Conservation (phyloP, 1,140 invertebrate species). For the Periplaneta americana region DNA sequence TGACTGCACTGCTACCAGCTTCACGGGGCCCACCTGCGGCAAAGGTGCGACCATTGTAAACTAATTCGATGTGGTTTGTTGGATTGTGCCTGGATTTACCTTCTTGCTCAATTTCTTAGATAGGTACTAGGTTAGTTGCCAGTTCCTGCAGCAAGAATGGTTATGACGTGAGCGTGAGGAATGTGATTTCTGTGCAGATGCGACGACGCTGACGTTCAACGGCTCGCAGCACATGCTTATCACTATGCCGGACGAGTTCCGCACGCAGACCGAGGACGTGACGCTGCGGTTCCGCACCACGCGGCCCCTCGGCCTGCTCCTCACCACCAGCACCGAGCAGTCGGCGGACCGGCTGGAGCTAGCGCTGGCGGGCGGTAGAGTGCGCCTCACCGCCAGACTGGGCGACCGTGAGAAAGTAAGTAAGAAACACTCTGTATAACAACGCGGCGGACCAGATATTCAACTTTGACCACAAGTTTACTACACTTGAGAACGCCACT, state of each 20-base stretch:
- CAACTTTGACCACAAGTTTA: too few relatives aligned
- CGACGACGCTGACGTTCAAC: constrained; percentile 81
- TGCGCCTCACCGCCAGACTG: constrained; percentile 74
- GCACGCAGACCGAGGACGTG: constrained; percentile 89
- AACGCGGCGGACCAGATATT: too few relatives aligned
- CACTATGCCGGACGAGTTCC: constrained; percentile 69
- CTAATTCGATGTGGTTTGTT: too few relatives aligned
- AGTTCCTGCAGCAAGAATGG: too few relatives aligned
- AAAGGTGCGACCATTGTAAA: too few relatives aligned
- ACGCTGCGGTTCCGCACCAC: constrained; percentile 82
- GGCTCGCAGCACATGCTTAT: constrained; percentile 82
- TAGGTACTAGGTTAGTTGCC: too few relatives aligned
- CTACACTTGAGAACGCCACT: too few relatives aligned
- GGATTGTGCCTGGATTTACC: not conserved
- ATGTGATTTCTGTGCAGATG: constrained; percentile 54
- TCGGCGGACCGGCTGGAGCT: constrained; percentile 77
- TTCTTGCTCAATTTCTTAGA: not conserved
- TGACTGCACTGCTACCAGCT: constrained; percentile 87
- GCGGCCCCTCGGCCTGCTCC: constrained; percentile 62
- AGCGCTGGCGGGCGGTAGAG: constrained; percentile 71
- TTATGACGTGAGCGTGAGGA: too few relatives aligned
- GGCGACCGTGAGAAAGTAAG: constrained; percentile 80
- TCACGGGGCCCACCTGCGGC: constrained; percentile 86
- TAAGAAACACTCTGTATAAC: too few relatives aligned
- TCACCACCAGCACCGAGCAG: constrained; percentile 69